Base-by-base conservation (phyloP, 2,113 vertebrate species). In the Carlito syrichta region DNA sequence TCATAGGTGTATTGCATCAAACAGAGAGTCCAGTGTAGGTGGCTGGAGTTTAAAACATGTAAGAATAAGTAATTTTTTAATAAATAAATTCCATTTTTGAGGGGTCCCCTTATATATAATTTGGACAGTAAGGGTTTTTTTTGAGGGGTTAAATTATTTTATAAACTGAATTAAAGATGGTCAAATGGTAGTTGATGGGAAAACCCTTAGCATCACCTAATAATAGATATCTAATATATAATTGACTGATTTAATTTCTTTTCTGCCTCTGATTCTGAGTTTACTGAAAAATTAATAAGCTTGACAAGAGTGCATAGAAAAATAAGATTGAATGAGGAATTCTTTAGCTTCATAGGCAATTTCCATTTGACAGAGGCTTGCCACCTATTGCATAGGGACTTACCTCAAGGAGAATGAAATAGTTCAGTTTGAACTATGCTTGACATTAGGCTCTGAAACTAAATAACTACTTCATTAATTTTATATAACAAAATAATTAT, bases 281-380 rank as follows among this genome's bases (percentile, higher is more conserved):
- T 93, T 93, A 52, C 48, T 83, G 56, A 81, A 89, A 89, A 95
- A 93, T 92, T 95, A 91, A 82, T 86, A 92, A 77, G 0, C 54
- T 73, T 14, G 4, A 27, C 20, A 76, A 35, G 17, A 77, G n/a
- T n/a, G 8, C 43, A 91, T 7, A 63, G 30, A 85, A 83, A 2
- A 74, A 88, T 92, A 52, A 78, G 40, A 60, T 38, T 69, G 32
- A 84, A 35, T 95, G 56, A 83, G 27, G 9, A 32, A 91, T 71
- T 93, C 54, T 73, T 35, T 69, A 76, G 23, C 10, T 86, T 95
- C 82, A 79, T 56, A 68, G 66, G 43, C 32, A 79, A 91, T 69
- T 95, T 97, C 10, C 10, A 86, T 89, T 83, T 56, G 40, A 71
- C 79, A 88, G 60, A 93, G 2, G 1, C 27, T 91, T 94, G 27